Evolutionary conservation across 2,113 vertebrate species (phyloP).

Genomic region (Anas platyrhynchos): DNA sequence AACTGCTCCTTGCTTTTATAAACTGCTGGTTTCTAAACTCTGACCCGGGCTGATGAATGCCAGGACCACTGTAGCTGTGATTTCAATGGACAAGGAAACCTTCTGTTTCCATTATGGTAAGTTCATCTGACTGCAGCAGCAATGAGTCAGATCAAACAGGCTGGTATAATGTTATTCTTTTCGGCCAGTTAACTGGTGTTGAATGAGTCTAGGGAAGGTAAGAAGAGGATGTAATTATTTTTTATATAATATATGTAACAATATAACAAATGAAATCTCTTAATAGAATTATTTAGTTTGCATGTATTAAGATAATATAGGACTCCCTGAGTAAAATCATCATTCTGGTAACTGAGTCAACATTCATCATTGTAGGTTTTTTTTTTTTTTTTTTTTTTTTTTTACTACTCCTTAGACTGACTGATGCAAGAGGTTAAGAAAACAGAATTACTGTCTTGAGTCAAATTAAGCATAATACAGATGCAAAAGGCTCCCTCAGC

Average conservation of each 20-base stretch:
- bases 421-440: neutral
- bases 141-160: neutral
- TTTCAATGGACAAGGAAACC: neutral
- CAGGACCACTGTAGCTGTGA: neutral
- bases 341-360: neutral
- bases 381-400: neutral
- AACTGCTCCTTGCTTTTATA: conserved; percentile 55
- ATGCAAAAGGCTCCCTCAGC: rapidly evolving
- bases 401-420: neutral
- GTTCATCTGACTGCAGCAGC: neutral
- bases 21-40: conserved; percentile 34
- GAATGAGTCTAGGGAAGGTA: neutral
- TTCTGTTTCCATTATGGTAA: neutral
- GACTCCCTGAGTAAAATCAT: neutral
- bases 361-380: too few relatives aligned
- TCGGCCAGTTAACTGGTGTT: neutral
- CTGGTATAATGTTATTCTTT: neutral
- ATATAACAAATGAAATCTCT: neutral
- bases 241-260: neutral
- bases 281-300: neutral
- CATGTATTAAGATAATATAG: neutral
- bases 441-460: neutral
- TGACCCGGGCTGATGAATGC: neutral
- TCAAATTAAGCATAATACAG: neutral
- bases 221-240: neutral